Evolutionary conservation across 2,797 vertebrate genomes (phyloP), one percentile per base, ranked within the genome.

Genomic region (Euthynnus affinis): DNA sequence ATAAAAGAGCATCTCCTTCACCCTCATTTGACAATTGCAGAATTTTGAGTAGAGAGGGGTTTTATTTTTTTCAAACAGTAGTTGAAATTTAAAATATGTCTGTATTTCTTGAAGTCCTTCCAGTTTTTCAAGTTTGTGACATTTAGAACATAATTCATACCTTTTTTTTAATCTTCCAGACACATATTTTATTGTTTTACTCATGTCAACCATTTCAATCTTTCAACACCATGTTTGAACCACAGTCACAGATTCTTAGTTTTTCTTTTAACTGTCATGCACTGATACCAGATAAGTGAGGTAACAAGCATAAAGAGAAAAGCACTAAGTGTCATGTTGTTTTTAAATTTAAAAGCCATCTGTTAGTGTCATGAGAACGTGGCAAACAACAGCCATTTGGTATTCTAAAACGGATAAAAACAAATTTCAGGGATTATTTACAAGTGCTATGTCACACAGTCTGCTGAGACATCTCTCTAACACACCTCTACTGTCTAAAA

Each of bases 391-490:
- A 55, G 17, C 13, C 5, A 12, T n/a, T 15, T 9, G 6, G 25
- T 37, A 25, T 5, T 57, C 12, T 14, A 25, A 48, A 27, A 18
- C 22, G 14, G 20, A 17, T 20, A 51, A 76, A 76, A 68, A 37
- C 51, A 58, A 75, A 71, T 12, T 22, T 2, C 3, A 1, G 0
- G 32, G 72, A 52, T 46, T 56, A 63, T 59, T 74, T n/a, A 42
- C 14, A 51, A 57, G 64, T 52, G 52, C 20, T 3, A 3, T 2
- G 32, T 67, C 55, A 51, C 32, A 37, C 51, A 20, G 20, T 44
- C 9, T 61, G 34, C 57, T 9, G 58, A 59, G 44, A 78, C n/a
- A n/a, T n/a, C n/a, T n/a, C n/a, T 67, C 52, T 59, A 40, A 82
- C 74, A 37, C 46, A 17, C 6, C 49, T 0, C 60, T n/a, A 46